phyloP scores from a whole-genome alignment of 2,888 invertebrate species.

The Phoenoteleia sp. region DNA sequence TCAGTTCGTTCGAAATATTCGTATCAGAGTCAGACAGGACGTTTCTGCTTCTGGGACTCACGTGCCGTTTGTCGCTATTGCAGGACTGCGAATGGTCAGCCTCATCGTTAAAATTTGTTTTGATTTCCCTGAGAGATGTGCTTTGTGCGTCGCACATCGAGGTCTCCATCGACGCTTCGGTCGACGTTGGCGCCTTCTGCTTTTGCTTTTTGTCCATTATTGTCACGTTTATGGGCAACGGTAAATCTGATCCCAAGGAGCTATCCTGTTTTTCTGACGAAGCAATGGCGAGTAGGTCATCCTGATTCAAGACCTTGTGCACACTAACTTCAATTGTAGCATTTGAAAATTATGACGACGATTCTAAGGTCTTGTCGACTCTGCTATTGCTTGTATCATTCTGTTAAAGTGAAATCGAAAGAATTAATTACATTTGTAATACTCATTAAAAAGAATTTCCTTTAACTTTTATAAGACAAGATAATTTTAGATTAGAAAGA shows the following conservation, averaged over 20 bases:
- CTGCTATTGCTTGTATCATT: slow-evolving; percentile 79
- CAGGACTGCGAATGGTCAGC: no score
- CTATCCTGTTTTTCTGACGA: slow-evolving; percentile 81
- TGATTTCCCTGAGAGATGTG: slow-evolving; percentile 78
- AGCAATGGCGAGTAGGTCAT: slow-evolving; percentile 80
- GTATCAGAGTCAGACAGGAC: slow-evolving; percentile 76
- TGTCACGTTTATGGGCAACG: slow-evolving; percentile 84
- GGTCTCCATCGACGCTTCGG: slow-evolving; percentile 41
- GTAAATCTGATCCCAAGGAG: slow-evolving; percentile 77
- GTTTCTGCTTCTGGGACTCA: slow-evolving; percentile 76
- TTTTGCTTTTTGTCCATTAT: slow-evolving; percentile 82
- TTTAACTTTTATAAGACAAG: no score
- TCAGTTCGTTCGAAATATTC: slow-evolving; percentile 75
- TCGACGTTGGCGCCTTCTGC: slow-evolving; percentile 53
- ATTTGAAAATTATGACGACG: slow-evolving; percentile 80
- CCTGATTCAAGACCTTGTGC: slow-evolving; percentile 81
- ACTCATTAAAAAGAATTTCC: no score
- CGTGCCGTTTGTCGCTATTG: no score
- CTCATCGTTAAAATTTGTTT: slow-evolving; percentile 73
- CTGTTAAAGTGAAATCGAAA: slow-evolving; percentile 77
- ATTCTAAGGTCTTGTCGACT: slow-evolving; percentile 79
- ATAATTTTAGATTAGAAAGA: no score
- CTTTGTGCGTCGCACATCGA: slow-evolving; percentile 49
- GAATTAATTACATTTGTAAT: no score
- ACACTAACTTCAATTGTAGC: slow-evolving; percentile 84